Conservation (phyloP, 2,113 vertebrate genomes). For the Phylloscopus whistleri region DNA sequence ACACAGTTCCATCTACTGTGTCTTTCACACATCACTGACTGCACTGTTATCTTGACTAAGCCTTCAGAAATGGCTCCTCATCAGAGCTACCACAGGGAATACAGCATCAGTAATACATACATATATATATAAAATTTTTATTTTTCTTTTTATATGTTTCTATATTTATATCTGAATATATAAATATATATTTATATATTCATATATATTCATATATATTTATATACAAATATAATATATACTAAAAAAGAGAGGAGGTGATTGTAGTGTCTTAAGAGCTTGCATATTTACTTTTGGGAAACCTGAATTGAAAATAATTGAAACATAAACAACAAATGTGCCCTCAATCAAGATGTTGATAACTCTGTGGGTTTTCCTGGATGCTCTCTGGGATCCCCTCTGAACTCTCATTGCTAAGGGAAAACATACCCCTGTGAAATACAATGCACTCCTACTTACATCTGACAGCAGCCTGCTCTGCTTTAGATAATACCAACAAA, state of each 20-base stretch:
- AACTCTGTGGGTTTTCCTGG: neutral
- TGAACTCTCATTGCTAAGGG: neutral
- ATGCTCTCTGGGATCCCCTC: neutral
- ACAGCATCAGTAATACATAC: neutral
- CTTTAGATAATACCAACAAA: slow-evolving; percentile 21
- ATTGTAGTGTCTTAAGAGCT: neutral
- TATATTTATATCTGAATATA: no score
- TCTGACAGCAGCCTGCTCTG: neutral
- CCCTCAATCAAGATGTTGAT: neutral
- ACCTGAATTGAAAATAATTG: neutral
- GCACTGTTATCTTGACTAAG: neutral
- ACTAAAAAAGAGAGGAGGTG: neutral
- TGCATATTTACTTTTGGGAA: neutral
- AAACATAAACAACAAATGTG: neutral
- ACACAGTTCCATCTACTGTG: neutral
- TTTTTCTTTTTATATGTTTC: no score
- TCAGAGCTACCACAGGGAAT: neutral
- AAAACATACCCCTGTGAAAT: neutral
- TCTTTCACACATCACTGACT: neutral
- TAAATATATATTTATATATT: no score
- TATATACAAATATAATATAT: neutral
- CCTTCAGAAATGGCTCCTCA: neutral
- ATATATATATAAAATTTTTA: neutral
- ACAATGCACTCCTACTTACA: neutral
- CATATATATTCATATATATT: neutral